Conservation (phyloP, 2,797 vertebrate genomes). For the Cottoperca gobio region DNA sequence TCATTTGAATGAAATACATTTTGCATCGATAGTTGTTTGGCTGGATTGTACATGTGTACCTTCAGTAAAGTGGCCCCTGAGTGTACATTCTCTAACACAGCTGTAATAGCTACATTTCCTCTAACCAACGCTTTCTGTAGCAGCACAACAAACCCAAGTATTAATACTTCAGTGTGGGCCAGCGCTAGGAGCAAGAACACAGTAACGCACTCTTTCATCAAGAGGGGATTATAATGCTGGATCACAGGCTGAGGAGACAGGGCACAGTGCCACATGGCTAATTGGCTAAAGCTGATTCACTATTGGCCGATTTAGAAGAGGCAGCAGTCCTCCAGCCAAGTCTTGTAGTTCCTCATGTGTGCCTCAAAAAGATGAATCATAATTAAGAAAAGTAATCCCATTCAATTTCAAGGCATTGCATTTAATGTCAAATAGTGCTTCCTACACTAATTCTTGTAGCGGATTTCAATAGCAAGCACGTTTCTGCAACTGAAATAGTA, state of each 20-base stretch:
- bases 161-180: slow-evolving; percentile 21
- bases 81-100: neutral
- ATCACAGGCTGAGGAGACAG: slow-evolving; percentile 53
- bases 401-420: slow-evolving; percentile 20
- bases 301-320: slow-evolving; percentile 28
- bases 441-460: neutral
- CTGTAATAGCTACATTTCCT: slow-evolving; percentile 2
- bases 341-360: slow-evolving; percentile 7
- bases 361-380: slow-evolving; percentile 32
- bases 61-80: neutral
- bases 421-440: slow-evolving; percentile 15
- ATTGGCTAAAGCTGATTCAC: slow-evolving; percentile 51
- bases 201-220: slow-evolving; percentile 47
- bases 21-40: neutral
- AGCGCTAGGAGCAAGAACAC: slow-evolving; percentile 7
- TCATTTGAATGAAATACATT: slow-evolving; percentile 2
- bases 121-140: slow-evolving; percentile 2
- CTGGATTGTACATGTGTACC: neutral
- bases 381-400: slow-evolving; percentile 45
- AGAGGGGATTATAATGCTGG: slow-evolving; percentile 48
- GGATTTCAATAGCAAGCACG: neutral
- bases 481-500: neutral
- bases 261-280: slow-evolving; percentile 46
- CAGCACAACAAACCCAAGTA: slow-evolving; percentile 20
- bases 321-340: slow-evolving; percentile 38